Evolutionary conservation across 1,140 invertebrate species (phyloP), one percentile per base, ranked within the genome.

Genomic region (Drosophila orosa): DNA sequence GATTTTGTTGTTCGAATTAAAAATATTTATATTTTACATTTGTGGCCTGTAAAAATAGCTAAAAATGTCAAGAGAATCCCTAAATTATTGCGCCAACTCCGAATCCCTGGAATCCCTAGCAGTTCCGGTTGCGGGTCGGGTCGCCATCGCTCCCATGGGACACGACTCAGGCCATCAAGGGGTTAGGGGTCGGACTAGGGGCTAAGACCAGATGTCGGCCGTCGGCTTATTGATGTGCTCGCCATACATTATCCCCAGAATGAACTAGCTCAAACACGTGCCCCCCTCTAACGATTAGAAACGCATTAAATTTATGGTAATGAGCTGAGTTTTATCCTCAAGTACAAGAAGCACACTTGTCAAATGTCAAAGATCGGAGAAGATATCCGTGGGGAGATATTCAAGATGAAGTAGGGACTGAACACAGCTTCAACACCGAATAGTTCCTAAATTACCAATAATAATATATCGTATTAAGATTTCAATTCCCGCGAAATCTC

Each of bases 221-320:
- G 24, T 35, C 57, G 35, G 31, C 47, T 65, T 80, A 89, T 80
- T 90, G 77, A 89, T 89, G 84, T 19, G 39, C 24, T 42, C 37
- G 45, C 80, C 84, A 89, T 89, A 84, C 82, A 89, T 89, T 89
- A 84, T 66, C 25, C 44, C 44, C 24, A 17, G 40, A 54, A 35
- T 45, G 62, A 50, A 66, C 60, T 52, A 35, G 42, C 60, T n/a
- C 35, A 45, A 79, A 82, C 84, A 83, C 84, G 85, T 89, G 84
- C 84, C 69, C 68, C 67, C 55, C 48, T 13, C 19, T 66, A 75
- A 59, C 76, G 90, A 91, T 91, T 91, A 91, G 90, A 91, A 91
- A 83, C 61, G 80, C 90, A 84, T 91, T 91, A 91, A 90, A 89
- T 77, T 78, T 75, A 89, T 90, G 86, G 75, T 91, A 91, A 91